These are phyloP conservation scores for Leptoclinus maculatus DNA, from an alignment of 2,797 vertebrate genomes.

Conservation along the genomic window DNA sequence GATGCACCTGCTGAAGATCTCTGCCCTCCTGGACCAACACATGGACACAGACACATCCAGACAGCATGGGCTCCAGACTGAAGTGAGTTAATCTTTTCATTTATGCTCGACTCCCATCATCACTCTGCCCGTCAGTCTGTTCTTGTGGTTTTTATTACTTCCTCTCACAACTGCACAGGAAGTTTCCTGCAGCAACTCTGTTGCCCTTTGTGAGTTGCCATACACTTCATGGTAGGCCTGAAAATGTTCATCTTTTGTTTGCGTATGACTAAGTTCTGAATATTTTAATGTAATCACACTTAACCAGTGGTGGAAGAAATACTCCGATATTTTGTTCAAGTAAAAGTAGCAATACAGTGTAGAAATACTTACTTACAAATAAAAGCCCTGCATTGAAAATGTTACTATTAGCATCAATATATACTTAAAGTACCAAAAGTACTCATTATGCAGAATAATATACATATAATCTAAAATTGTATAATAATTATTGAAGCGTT, in stretches of 20 bases:
- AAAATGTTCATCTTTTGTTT: neutral
- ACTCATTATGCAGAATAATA: neutral
- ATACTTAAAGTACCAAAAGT: neutral
- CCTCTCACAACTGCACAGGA: slow-evolving; percentile 76
- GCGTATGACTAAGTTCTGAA: neutral
- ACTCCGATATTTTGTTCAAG: neutral
- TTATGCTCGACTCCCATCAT: slow-evolving; percentile 35
- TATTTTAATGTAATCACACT: slow-evolving; percentile 5
- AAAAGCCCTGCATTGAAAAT: neutral
- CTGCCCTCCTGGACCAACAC: slow-evolving; percentile 51
- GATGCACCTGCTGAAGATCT: slow-evolving; percentile 42
- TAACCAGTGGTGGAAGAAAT: neutral
- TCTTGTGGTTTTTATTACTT: slow-evolving; percentile 76
- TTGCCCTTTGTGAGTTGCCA: slow-evolving; percentile 25
- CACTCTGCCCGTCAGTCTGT: slow-evolving; percentile 44
- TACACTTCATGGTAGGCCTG: slow-evolving; percentile 1
- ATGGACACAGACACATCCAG: slow-evolving; percentile 69
- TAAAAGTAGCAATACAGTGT: neutral
- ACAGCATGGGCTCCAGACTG: slow-evolving; percentile 85
- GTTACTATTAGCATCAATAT: neutral
- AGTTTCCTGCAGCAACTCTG: slow-evolving; percentile 60
- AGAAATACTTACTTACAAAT: neutral
- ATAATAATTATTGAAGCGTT: neutral
- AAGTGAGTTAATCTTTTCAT: slow-evolving; percentile 75
- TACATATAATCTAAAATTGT: neutral